Percentiles rank a stretch among this genome's conserved stretches.
phyloP scores from a whole-genome alignment of 2,888 invertebrate genomes.

The Nomada flava region DNA sequence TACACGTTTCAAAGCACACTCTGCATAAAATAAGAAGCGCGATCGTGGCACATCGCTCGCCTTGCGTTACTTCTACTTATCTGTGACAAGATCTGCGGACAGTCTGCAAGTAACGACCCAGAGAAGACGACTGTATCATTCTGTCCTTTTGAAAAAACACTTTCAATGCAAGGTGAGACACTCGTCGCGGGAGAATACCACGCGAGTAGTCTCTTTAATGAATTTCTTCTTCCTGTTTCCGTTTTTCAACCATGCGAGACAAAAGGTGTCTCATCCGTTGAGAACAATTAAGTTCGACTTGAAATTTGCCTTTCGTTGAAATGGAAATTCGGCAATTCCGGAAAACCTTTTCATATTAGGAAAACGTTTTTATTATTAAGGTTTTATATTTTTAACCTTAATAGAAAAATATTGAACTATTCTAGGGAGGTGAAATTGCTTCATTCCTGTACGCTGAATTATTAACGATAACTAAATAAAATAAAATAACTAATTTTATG shows the following conservation, averaged over 20 bases:
- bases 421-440: too few relatives aligned
- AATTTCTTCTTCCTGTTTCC: conserved; percentile 14
- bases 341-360: too few relatives aligned
- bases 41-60: conserved; percentile 60
- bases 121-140: conserved; percentile 30
- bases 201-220: conserved; percentile 30
- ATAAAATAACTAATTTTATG: too few relatives aligned
- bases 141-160: conserved; percentile 19
- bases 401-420: too few relatives aligned
- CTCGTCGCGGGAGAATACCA: conserved; percentile 13
- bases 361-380: too few relatives aligned
- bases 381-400: too few relatives aligned
- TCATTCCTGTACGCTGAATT: too few relatives aligned
- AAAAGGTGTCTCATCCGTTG: not conserved
- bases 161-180: conserved; percentile 14
- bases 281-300: not conserved
- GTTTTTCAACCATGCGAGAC: not conserved
- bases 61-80: conserved; percentile 49
- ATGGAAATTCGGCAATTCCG: not conserved
- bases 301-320: not conserved
- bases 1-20: conserved; percentile 20
- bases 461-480: too few relatives aligned
- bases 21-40: conserved; percentile 60
- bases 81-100: conserved; percentile 50
- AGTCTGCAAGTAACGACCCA: conserved; percentile 66